Percentiles rank a stretch among this genome's conserved stretches.
Conservation (phyloP, 2,113 vertebrate species). For the Hucho hucho region DNA sequence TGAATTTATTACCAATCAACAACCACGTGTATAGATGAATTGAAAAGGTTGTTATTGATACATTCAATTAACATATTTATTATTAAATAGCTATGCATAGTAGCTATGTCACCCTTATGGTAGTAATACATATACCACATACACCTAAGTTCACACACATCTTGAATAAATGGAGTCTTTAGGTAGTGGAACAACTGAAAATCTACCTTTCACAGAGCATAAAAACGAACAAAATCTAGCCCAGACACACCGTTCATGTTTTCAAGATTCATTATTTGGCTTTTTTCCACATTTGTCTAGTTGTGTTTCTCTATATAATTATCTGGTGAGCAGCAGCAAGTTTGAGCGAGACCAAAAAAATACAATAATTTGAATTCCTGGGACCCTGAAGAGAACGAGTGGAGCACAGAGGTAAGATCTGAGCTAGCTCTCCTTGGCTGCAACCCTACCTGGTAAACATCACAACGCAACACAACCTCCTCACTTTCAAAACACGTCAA, state of each 20-base stretch:
- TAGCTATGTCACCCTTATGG: not conserved
- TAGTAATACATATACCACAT: not conserved
- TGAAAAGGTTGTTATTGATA: too few relatives aligned
- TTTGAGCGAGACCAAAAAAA: constrained; percentile 73
- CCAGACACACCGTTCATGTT: constrained; percentile 30
- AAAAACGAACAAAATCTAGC: constrained; percentile 15
- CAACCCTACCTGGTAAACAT: constrained; percentile 91
- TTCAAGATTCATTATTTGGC: constrained; percentile 37
- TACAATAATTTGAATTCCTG: constrained; percentile 94
- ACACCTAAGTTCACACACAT: not conserved
- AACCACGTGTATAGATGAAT: too few relatives aligned
- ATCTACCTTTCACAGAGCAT: constrained; percentile 16
- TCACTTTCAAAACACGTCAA: constrained; percentile 94
- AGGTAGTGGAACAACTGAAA: not conserved
- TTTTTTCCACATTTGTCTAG: constrained; percentile 46
- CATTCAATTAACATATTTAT: too few relatives aligned
- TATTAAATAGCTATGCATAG: too few relatives aligned
- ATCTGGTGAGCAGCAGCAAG: constrained; percentile 86
- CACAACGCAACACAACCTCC: constrained; percentile 90
- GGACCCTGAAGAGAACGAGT: constrained; percentile 90
- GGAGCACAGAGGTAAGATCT: constrained; percentile 92
- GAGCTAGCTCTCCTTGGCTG: constrained; percentile 89
- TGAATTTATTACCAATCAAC: not conserved
- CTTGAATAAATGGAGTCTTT: not conserved
- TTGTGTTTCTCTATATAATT: constrained; percentile 81